Conservation (phyloP, 2,888 invertebrate species). For the Scrobipalpa costella region DNA sequence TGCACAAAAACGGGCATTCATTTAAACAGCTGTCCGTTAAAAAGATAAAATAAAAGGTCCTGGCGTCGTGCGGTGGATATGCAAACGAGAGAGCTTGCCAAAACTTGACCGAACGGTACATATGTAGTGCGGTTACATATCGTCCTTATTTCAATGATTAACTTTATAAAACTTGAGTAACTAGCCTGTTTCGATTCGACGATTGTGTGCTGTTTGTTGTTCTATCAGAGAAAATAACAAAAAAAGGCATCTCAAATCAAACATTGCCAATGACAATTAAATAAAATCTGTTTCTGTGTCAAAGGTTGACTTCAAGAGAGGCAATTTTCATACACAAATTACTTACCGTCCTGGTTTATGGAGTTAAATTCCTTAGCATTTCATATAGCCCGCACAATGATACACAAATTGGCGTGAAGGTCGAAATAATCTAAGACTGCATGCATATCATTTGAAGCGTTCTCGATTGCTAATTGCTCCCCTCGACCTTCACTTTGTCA, state of each 20-base stretch:
- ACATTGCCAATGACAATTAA: too few species aligned
- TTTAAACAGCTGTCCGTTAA: slow-evolving; percentile 63
- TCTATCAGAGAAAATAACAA: too few species aligned
- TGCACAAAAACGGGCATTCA: slow-evolving; percentile 65
- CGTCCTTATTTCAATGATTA: slow-evolving; percentile 9
- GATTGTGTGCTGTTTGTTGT: neutral
- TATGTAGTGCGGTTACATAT: slow-evolving; percentile 30
- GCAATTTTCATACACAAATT: neutral
- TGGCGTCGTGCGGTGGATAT: slow-evolving; percentile 58
- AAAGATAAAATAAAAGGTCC: slow-evolving; percentile 62
- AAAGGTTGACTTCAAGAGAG: neutral
- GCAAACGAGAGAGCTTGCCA: slow-evolving; percentile 64
- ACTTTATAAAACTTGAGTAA: slow-evolving; percentile 2
- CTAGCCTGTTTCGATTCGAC: neutral
- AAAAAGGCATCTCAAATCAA: too few species aligned
- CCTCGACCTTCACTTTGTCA: slow-evolving; percentile 9
- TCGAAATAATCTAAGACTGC: slow-evolving; percentile 17
- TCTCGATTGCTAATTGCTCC: slow-evolving; percentile 2
- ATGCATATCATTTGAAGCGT: slow-evolving; percentile 17
- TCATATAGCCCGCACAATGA: slow-evolving; percentile 12
- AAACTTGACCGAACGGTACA: slow-evolving; percentile 46
- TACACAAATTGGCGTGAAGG: slow-evolving; percentile 22
- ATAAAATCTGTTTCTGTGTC: neutral
- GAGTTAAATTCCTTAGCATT: neutral
- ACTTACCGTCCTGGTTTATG: neutral